Evolutionary conservation across 2,888 invertebrate genomes (phyloP), one percentile per base, ranked within the genome.

Genomic region (Mongoloraphidia duomilia): DNA sequence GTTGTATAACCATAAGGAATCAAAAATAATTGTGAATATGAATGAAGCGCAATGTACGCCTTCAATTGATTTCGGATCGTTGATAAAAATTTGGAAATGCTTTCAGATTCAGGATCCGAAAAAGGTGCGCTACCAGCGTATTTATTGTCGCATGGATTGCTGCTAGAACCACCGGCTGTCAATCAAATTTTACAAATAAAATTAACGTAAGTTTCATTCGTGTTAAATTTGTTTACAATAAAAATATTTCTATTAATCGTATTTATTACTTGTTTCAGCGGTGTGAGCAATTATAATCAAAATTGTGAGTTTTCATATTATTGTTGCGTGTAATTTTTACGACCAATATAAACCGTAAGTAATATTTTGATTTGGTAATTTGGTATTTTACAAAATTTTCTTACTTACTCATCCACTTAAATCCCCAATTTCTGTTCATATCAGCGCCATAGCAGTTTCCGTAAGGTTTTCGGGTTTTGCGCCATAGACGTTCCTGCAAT

Each of bases 391-490:
- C 40, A 34, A 35, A 42, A n/a, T 17, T 36, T 37, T 41, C 37
- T 41, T 12, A 57, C 65, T 64, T 63, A 77, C 76, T 62, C 53
- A 75, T 71, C 83, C 83, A 84, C 53, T 76, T 75, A 59, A 72
- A 78, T 52, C 72, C 79, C 80, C 82, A 88, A 63, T 88, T 88
- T 52, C 88, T 74, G 62, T 89, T 89, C 1, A 83, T 76, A 64
- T 89, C 88, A 1, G 78, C 76, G 5, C 88, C 88, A 50, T 64
- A 63, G 55, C 82, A 77, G 10, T 62, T 57, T 10, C 65, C 71
- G 36, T 72, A 72, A 47, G 65, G 68, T 47, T 64, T 72, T 46
- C 77, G 67, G 8, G 80, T 84, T 60, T 84, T 84, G n/a, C 84
- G 71, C 84, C 84, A 85, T 59, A 83, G 53, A 50, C 85, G 75